Evolutionary conservation across 2,888 invertebrate genomes (phyloP), one percentile per base, ranked within the genome.

Genomic region (Magallana nippona): DNA sequence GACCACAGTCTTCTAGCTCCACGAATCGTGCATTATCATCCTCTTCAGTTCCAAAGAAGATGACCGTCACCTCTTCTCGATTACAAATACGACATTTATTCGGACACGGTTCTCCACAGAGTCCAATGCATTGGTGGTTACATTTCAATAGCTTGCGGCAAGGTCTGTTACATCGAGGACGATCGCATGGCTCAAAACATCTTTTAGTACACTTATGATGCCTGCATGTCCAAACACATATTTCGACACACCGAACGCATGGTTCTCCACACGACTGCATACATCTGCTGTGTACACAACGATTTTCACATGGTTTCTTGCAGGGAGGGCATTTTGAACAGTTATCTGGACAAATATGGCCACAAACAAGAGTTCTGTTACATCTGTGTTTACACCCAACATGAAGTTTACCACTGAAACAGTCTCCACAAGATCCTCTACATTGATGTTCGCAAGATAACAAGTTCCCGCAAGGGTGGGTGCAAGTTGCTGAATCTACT

Each of bases 1-100:
- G 93, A 2, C 83, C 79, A 84, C 94, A 94, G 84, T 93, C 93
- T 77, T 91, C 90, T 27, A 94, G 87, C n/a, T 91, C 86, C 10
- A 94, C 91, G 87, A 93, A 94, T n/a, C 88, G 83, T 1, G 95
- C 95, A 87, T 95, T 95, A 2, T 95, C 95, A 10, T 95, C 95
- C 93, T 95, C 95, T 91, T 95, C 95, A 78, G 86, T 89, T 1
- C 95, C 95, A 88, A 95, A 94, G 57, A 95, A 93, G 15, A 82
- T 82, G 62, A 92, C 91, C 22, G 85, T 89, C 1, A 88, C 86
- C 60, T 87, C 90, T 10, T 93, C 90, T 8, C 55, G 22, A 32
- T 84, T 32, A 56, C 84, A 84, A 10, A 78, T 58, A 19, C 78
- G 22, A 62, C 84, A 84, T 10, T 55, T 55, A 22, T 19, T 44